Base-by-base conservation (phyloP, 2,888 invertebrate genomes). In the Tachystola acroxantha region DNA sequence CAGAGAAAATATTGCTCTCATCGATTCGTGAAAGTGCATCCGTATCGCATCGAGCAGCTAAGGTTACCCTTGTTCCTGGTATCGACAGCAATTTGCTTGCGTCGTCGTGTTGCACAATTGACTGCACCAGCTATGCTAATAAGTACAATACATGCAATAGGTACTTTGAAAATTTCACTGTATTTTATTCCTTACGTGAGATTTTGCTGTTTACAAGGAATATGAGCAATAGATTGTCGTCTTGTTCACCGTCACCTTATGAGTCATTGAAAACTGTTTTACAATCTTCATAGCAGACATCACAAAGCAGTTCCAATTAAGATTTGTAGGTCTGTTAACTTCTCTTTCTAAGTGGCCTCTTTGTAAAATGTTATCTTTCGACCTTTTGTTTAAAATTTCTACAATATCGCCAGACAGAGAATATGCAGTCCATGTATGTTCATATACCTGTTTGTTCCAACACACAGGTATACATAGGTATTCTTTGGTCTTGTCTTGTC, bases 1-100 rank as follows among this genome's bases (percentile, higher is more conserved):
- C 32, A 22, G 27, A 33, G 29, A 33, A 16, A 36, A 31, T 37
- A 37, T 10, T 42, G 40, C 45, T 34, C 32, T 28, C 35, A 34
- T 37, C 32, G 43, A 40, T 50, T 48, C 46, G 55, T 57, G 66
- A 57, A 67, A 65, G 53, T 52, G 42, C 53, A 68, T 55, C 51
- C 45, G 45, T 46, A 16, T 12, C 30, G 45, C 45, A 16, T 12
- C 30, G 13, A 26, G 41, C 48, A 41, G 49, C 47, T 60, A 48
- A 42, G 45, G 49, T 62, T 60, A 57, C 58, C 40, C 39, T 32
- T 36, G 45, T 72, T 73, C 74, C 57, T 46, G 42, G 63, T 64
- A 71, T 25, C 10, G 25, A 4, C 13, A 13, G 16, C 10, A 16
- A 19, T 14, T 22, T 33, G 32, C 46, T 38, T 52, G 50, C 34